phyloP scores from a whole-genome alignment of 2,797 vertebrate genomes.

The Peromyscus eremicus region DNA sequence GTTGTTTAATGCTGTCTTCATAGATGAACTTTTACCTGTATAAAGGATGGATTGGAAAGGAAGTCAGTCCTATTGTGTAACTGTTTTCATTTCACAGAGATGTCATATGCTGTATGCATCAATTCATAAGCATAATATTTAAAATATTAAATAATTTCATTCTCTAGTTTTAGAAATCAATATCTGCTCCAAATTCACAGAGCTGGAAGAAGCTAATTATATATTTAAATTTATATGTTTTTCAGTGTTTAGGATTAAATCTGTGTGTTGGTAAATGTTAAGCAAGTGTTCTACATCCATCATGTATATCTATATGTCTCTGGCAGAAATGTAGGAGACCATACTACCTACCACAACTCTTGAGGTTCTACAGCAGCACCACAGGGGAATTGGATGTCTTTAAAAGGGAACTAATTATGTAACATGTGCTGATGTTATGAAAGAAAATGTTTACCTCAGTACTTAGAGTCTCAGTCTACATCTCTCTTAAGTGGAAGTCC shows the following conservation, averaged over 20 bases:
- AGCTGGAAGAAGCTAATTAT: constrained; percentile 20
- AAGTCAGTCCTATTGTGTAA: constrained; percentile 37
- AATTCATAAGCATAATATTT: constrained; percentile 40
- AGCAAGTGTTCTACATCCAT: background rate
- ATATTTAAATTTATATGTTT: background rate
- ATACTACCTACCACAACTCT: background rate
- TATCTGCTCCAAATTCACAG: constrained; percentile 28
- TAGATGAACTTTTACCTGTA: constrained; percentile 39
- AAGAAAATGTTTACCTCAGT: background rate
- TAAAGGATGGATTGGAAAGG: constrained; percentile 21
- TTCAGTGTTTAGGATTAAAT: background rate
- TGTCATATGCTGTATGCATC: constrained; percentile 2
- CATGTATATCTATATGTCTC: background rate
- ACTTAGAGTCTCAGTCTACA: background rate
- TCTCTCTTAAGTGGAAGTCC: background rate
- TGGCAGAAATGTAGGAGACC: background rate
- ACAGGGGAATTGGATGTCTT: background rate
- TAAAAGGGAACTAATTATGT: background rate
- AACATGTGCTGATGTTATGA: background rate
- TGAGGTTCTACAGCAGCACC: background rate
- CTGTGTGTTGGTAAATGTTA: background rate
- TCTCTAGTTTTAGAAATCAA: constrained; percentile 54
- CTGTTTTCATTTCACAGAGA: constrained; percentile 43
- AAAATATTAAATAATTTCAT: constrained; percentile 55
- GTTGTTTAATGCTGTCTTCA: constrained; percentile 49